Base-by-base conservation (phyloP, 1,140 invertebrate genomes). In the Oryctes rhinoceros region DNA sequence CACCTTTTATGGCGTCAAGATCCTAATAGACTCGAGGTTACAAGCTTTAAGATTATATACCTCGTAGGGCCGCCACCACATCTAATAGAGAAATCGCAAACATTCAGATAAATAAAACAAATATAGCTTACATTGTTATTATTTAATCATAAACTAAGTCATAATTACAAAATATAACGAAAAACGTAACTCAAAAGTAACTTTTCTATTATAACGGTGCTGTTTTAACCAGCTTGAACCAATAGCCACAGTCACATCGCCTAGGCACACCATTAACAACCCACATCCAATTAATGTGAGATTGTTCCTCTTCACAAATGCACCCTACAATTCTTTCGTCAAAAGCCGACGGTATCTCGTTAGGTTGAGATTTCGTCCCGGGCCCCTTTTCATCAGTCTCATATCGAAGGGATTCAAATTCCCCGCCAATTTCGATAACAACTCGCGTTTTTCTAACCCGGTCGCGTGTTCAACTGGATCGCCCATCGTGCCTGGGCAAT, bases 231-330 rank as follows among this genome's bases (percentile, higher is more conserved):
- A 99, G 89, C 90, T 98, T 97, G 90, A 97, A 99, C 97, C 97
- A 99, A 87, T 98, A 92, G 53, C 98, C 98, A 88, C 98, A 99
- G 86, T 94, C 94, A 86, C 98, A 99, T 81, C 98, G 93, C 84
- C 95, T 95, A 49, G 96, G 93, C 83, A 94, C 91, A 18, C 95
- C 97, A 87, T 92, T 91, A 87, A 98, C 93, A 83, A 99, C 88
- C 94, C 96, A 97, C 94, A 99, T 97, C 95, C 96, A 99, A 85
- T 93, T 95, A 82, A 99, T 92, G 81, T 91, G 89, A 79, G 93
- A 4, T 18, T 95, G 91, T 86, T 99, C 97, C 88, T 97, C 96
- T 88, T 99, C 96, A 89, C 98, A 99, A 87, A 99, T 92, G 89
- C 98, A 99, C 78, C 97, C 98, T 85, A 99, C 92, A 82, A 99